Evolutionary conservation across 2,888 invertebrate genomes (phyloP), one percentile per base, ranked within the genome.

Genomic region (Melanargia galathea): DNA sequence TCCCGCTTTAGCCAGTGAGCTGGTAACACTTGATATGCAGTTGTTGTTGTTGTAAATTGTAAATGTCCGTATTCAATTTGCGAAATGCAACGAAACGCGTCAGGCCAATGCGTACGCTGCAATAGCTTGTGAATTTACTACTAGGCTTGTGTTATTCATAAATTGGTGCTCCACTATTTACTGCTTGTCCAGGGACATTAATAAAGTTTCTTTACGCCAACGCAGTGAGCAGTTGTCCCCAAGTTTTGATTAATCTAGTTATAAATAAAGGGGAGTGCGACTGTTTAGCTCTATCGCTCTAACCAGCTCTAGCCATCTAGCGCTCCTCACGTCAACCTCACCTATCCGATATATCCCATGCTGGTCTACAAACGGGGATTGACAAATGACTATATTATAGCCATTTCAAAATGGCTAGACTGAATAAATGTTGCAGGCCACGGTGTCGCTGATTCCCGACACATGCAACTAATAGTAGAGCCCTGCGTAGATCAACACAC

Each of bases 41-140:
- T 62, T 60, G 75, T 71, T 71, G 62, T 71, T 71, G 62, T 63
- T 74, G 78, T 85, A 85, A 87, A 87, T 87, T 74, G 72, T 64
- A 63, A 68, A 69, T 72, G 79, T 79, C 77, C 78, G 81, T 76
- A 80, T 87, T 86, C 85, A 86, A 87, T 88, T 87, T 87, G 78
- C 81, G 71, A 77, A 81, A 82, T 79, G 75, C 78, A 83, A 78
- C 77, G 75, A 72, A 75, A 74, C 73, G 70, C 75, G 73, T 71
- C 73, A 73, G 73, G 71, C 70, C 77, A 73, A 74, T 74, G 73
- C 60, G 63, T 63, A 57, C 62, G 46, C 22, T 33, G 65, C 62
- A 62, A 66, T 65, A 65, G 60, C 56, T 68, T 60, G 74, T 71
- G 75, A 75, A 75, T 78, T 76, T 76, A 76, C 70, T 62, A 68